phyloP scores from a whole-genome alignment of 2,888 invertebrate genomes.

The Cheiracanthium punctorium region DNA sequence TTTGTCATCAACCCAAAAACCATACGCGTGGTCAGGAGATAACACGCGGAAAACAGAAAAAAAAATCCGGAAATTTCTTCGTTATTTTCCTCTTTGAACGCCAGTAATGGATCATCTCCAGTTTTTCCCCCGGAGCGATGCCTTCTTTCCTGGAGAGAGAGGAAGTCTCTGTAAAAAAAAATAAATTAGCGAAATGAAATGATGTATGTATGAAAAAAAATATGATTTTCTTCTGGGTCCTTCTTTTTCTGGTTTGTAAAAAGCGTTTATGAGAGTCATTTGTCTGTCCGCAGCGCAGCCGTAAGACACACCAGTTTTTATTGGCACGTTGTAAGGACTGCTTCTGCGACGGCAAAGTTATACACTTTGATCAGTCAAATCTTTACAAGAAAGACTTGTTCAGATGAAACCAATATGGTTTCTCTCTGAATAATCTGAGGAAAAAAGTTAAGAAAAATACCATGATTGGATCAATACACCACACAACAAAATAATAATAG shows the following conservation, averaged over 20 bases:
- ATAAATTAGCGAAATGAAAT: conserved; percentile 56
- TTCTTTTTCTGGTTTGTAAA: conserved; percentile 29
- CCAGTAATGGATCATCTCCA: neutral
- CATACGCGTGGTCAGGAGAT: conserved; percentile 44
- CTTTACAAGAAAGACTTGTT: conserved; percentile 50
- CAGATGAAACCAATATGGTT: conserved; percentile 61
- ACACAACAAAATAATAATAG: too few relatives aligned
- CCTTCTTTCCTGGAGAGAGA: too few relatives aligned
- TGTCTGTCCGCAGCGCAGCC: conserved; percentile 48
- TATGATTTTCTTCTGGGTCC: neutral
- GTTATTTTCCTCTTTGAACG: neutral
- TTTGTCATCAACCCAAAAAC: conserved; percentile 27
- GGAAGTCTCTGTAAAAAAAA: conserved; percentile 56
- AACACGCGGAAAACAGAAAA: too few relatives aligned
- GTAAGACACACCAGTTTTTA: conserved; percentile 15
- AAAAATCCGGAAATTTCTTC: conserved; percentile 19
- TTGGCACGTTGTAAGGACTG: conserved; percentile 45
- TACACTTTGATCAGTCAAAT: conserved; percentile 63
- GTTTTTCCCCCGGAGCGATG: conserved; percentile 3
- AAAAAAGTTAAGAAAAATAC: conserved; percentile 27
- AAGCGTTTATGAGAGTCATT: conserved; percentile 39
- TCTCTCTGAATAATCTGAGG: conserved; percentile 56
- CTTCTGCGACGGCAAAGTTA: neutral
- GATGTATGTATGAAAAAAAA: conserved; percentile 36
- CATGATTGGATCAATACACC: too few relatives aligned